phyloP scores from a whole-genome alignment of 2,888 invertebrate genomes.

The Drepanosiphum platanoidis region DNA sequence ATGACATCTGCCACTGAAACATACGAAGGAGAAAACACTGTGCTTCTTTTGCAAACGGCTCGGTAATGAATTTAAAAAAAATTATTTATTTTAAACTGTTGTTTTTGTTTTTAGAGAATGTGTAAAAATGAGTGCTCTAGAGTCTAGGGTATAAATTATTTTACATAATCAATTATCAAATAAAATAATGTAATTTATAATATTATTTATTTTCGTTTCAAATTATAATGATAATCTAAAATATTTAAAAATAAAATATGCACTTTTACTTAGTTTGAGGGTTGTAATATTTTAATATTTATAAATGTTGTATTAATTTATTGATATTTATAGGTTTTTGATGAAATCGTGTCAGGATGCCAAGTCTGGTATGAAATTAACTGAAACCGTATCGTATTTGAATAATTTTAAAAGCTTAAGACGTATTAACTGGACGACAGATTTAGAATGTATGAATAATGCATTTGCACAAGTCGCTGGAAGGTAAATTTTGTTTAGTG shows the following conservation, averaged over 20 bases:
- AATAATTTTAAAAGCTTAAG: slow-evolving; percentile 65
- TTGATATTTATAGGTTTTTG: slow-evolving; percentile 67
- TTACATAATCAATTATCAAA: neutral
- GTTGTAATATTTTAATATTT: neutral
- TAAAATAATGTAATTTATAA: neutral
- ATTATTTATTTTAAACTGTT: neutral
- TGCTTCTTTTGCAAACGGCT: slow-evolving; percentile 89
- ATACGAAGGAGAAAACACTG: slow-evolving; percentile 97
- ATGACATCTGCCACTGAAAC: slow-evolving; percentile 88
- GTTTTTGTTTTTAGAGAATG: neutral
- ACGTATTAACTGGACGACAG: slow-evolving; percentile 67
- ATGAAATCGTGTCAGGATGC: slow-evolving; percentile 83
- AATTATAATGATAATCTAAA: neutral
- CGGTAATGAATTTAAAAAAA: slow-evolving; percentile 68
- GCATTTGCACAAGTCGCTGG: slow-evolving; percentile 75
- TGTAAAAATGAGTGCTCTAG: neutral
- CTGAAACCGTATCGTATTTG: slow-evolving; percentile 79
- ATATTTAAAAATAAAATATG: neutral
- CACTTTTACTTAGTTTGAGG: neutral
- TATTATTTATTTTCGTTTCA: too few relatives aligned
- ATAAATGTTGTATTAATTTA: neutral
- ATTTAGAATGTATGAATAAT: slow-evolving; percentile 70
- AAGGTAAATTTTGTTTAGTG: slow-evolving; percentile 69
- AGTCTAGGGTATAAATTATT: neutral
- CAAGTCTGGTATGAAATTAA: slow-evolving; percentile 72